These are phyloP conservation scores for Notiomystis cincta DNA, from an alignment of 2,113 vertebrate species.

Conservation along the genomic window DNA sequence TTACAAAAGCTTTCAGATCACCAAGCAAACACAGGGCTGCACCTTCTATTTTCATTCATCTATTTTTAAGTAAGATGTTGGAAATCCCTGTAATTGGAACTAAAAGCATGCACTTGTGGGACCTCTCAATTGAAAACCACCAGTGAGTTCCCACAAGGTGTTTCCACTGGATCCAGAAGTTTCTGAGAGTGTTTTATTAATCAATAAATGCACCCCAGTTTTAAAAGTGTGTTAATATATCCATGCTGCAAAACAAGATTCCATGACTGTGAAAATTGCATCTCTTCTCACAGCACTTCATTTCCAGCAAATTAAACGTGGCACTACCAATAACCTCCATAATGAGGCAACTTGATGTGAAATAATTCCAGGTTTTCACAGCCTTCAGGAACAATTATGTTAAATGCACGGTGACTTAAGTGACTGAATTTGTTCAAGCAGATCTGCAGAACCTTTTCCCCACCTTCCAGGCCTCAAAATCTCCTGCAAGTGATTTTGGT, in stretches of 20 bases:
- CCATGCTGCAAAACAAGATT: background rate
- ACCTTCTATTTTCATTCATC: background rate
- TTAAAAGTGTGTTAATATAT: background rate
- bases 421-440: background rate
- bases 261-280: background rate
- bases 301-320: background rate
- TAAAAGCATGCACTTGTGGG: background rate
- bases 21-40: background rate
- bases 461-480: background rate
- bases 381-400: background rate
- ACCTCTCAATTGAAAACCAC: background rate
- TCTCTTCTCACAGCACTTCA: background rate
- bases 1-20: background rate
- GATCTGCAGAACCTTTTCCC: background rate
- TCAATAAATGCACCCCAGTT: background rate
- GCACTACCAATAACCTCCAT: background rate
- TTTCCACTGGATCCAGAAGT: background rate
- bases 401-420: background rate
- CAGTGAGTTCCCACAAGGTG: background rate
- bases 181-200: background rate
- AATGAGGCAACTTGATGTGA: background rate
- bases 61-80: background rate
- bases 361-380: conserved; percentile 9
- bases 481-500: background rate
- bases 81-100: background rate